A percentile compares a stretch with the other conserved stretches of the same genome.
phyloP scores from a whole-genome alignment of 2,113 vertebrate species.

The Podarcis cretensis region DNA sequence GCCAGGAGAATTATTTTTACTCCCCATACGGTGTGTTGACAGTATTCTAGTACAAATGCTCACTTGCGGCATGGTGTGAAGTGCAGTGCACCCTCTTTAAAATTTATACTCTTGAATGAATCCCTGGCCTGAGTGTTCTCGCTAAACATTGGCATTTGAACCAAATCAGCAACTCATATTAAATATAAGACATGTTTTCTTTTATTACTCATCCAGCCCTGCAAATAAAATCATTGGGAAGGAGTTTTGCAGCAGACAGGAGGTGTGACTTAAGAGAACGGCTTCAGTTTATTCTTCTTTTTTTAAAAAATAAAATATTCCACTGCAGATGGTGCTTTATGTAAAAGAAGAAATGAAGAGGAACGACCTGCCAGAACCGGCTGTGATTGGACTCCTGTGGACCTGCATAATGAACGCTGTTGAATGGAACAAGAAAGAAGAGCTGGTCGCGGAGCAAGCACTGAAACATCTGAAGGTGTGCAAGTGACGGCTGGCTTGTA shows the following conservation, averaged over 20 bases:
- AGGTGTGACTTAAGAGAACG: background rate
- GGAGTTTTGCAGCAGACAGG: background rate
- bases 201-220: background rate
- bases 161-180: background rate
- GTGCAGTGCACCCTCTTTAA: background rate
- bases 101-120: background rate
- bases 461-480: constrained; percentile 91
- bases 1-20: background rate
- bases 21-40: background rate
- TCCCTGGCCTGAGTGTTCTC: background rate
- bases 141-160: background rate
- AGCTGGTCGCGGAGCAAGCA: constrained; percentile 91
- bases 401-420: constrained; percentile 91
- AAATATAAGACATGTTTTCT: background rate
- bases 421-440: constrained; percentile 96
- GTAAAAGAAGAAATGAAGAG: constrained; percentile 94
- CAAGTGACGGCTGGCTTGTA: background rate
- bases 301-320: background rate
- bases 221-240: background rate
- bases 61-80: background rate
- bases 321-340: constrained; percentile 85
- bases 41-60: background rate
- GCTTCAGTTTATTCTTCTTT: background rate
- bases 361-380: constrained; percentile 86
- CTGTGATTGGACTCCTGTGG: constrained; percentile 91